Percentiles rank a stretch among this genome's conserved stretches.
Evolutionary conservation across 2,888 invertebrate genomes (phyloP).

Genomic region (Melanotus villosus): DNA sequence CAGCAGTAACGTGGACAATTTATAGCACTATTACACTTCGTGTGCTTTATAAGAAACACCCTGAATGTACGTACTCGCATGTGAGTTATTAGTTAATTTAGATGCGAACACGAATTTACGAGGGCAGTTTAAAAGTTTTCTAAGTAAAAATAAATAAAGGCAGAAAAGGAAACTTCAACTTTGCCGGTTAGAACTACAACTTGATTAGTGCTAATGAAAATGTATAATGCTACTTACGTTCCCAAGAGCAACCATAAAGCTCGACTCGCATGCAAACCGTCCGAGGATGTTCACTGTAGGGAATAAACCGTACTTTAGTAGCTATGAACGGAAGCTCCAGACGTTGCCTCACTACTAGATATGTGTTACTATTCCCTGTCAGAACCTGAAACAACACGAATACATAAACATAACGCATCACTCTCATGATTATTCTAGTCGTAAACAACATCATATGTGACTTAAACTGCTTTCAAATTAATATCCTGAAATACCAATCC

Average conservation of each 20-base stretch:
- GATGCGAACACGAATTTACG: too few relatives aligned
- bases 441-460: too few relatives aligned
- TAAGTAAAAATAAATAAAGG: slow-evolving; percentile 7
- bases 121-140: not conserved
- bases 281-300: slow-evolving; percentile 86
- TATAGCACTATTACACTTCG: too few relatives aligned
- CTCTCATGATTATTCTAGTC: too few relatives aligned
- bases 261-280: slow-evolving; percentile 95
- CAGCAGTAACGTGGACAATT: too few relatives aligned
- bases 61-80: too few relatives aligned
- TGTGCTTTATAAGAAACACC: too few relatives aligned
- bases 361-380: slow-evolving; percentile 84
- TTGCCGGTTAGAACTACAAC: slow-evolving; percentile 13
- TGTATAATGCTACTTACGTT: slow-evolving; percentile 72
- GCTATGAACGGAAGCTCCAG: slow-evolving; percentile 90
- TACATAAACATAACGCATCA: not conserved
- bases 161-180: not conserved
- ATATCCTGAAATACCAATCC: too few relatives aligned
- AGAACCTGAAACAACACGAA: slow-evolving; percentile 74
- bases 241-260: slow-evolving; percentile 88
- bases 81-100: too few relatives aligned
- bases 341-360: slow-evolving; percentile 78
- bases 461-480: too few relatives aligned
- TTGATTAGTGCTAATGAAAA: slow-evolving; percentile 36
- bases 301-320: slow-evolving; percentile 88